These are phyloP conservation scores for Carabus problematicus DNA, from an alignment of 2,888 invertebrate species.

Conservation along the genomic window DNA sequence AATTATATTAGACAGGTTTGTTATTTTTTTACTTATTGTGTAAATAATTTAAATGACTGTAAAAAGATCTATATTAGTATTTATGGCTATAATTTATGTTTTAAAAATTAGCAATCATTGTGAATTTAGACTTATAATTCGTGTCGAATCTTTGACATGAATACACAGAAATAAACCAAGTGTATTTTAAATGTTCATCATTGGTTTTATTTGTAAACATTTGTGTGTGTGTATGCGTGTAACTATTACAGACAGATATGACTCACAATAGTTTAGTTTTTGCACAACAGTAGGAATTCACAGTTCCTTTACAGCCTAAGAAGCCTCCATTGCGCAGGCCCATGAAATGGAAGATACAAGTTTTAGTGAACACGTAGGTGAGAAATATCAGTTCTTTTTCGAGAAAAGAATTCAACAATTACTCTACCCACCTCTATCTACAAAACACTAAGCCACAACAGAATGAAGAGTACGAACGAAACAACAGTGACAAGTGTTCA, in stretches of 20 bases:
- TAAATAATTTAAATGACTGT: constrained; percentile 42
- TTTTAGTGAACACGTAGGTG: constrained; percentile 41
- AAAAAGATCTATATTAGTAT: constrained; percentile 32
- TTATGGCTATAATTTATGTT: constrained; percentile 41
- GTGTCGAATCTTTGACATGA: constrained; percentile 56
- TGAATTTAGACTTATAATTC: constrained; percentile 44
- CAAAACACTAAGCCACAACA: constrained; percentile 7
- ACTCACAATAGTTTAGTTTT: constrained; percentile 32
- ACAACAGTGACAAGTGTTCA: constrained; percentile 8
- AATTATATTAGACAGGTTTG: too few relatives aligned
- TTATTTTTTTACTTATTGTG: constrained; percentile 10
- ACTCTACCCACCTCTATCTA: constrained; percentile 25
- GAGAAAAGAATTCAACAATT: constrained; percentile 27
- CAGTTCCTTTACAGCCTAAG: constrained; percentile 30
- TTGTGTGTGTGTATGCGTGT: constrained; percentile 23
- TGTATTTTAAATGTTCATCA: constrained; percentile 52
- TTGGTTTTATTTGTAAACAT: constrained; percentile 23
- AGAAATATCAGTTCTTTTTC: constrained; percentile 35
- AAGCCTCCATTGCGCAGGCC: constrained; percentile 27
- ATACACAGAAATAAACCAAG: constrained; percentile 51
- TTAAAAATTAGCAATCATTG: constrained; percentile 40
- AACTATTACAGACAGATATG: constrained; percentile 40
- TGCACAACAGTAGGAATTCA: constrained; percentile 25
- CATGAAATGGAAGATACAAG: constrained; percentile 38
- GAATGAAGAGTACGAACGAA: constrained; percentile 3